Evolutionary conservation across 2,888 invertebrate genomes (phyloP).

Genomic region (Cataglyphis cursor): DNA sequence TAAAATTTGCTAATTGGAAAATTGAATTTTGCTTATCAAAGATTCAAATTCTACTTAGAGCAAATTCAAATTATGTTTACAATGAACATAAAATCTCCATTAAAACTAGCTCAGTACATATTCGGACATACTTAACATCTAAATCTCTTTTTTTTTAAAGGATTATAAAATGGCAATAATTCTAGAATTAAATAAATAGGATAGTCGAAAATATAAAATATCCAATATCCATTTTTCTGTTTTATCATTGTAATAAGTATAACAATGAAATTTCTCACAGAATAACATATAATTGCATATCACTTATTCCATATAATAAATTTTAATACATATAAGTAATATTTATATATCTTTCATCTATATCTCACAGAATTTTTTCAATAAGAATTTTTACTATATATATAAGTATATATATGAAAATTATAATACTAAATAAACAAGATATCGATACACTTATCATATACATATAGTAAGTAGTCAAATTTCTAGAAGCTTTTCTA

Average conservation of each 20-base stretch:
- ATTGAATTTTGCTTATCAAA: background rate
- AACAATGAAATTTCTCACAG: conserved; percentile 74
- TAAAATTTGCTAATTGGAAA: background rate
- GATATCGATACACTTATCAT: conserved; percentile 71
- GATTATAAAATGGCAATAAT: background rate
- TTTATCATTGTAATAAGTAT: conserved; percentile 73
- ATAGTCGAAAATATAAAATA: conserved; percentile 55
- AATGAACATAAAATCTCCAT: background rate
- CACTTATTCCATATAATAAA: conserved; percentile 68
- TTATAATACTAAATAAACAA: conserved; percentile 82
- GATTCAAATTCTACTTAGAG: background rate
- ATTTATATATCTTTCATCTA: conserved; percentile 61
- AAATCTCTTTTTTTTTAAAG: background rate
- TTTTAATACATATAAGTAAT: conserved; percentile 69
- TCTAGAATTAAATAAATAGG: background rate
- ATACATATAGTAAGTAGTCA: conserved; percentile 67
- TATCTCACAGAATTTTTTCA: conserved; percentile 64
- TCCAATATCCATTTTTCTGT: background rate
- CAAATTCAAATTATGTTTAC: background rate
- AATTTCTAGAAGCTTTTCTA: conserved; percentile 75
- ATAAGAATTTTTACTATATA: conserved; percentile 33
- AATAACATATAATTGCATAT: conserved; percentile 74
- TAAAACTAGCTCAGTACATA: background rate
- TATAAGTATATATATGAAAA: conserved; percentile 74
- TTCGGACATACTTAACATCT: background rate